Evolutionary conservation across 1,140 invertebrate species (phyloP).

Genomic region (Hylaeus volcanicus): DNA sequence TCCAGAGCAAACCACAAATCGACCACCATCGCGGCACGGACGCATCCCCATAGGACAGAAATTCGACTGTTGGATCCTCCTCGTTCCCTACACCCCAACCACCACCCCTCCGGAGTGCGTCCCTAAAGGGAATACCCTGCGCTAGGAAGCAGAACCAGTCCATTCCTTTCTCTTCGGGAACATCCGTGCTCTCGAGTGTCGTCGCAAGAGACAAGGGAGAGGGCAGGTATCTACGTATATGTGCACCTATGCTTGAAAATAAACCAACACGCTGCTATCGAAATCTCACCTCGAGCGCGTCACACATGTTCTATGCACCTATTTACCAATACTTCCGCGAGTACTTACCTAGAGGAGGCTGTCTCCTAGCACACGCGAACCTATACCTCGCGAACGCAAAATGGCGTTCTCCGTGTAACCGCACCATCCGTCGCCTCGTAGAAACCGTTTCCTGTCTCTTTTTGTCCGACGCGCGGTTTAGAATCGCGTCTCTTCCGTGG

Average conservation of each 20-base stretch:
- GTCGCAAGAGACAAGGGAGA: not conserved
- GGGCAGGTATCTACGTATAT: conserved; percentile 2
- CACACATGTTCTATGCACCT: conserved; percentile 46
- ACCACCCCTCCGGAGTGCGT: not conserved
- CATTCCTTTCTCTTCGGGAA: conserved; percentile 41
- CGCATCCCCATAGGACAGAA: conserved; percentile 70
- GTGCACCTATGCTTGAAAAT: conserved; percentile 70
- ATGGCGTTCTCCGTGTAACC: conserved; percentile 78
- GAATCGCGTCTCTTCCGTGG: not conserved
- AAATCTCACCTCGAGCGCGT: conserved; percentile 70
- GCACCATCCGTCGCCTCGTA: too few species aligned
- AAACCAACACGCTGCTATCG: conserved; percentile 73
- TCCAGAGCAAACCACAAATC: conserved; percentile 69
- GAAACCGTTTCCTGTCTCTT: too few species aligned
- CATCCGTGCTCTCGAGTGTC: not conserved
- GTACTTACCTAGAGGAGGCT: conserved; percentile 22
- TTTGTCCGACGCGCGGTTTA: too few species aligned
- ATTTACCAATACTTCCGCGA: conserved; percentile 54
- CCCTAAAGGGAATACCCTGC: conserved; percentile 58
- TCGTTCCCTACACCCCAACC: conserved; percentile 33
- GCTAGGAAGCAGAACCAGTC: conserved; percentile 73
- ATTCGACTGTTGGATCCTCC: conserved; percentile 54
- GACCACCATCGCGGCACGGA: conserved; percentile 71
- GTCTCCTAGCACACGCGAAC: conserved; percentile 14
- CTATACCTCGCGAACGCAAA: conserved; percentile 72